These are phyloP conservation scores for Chrysotoxum bicinctum DNA, from an alignment of 2,888 invertebrate genomes.

Conservation along the genomic window DNA sequence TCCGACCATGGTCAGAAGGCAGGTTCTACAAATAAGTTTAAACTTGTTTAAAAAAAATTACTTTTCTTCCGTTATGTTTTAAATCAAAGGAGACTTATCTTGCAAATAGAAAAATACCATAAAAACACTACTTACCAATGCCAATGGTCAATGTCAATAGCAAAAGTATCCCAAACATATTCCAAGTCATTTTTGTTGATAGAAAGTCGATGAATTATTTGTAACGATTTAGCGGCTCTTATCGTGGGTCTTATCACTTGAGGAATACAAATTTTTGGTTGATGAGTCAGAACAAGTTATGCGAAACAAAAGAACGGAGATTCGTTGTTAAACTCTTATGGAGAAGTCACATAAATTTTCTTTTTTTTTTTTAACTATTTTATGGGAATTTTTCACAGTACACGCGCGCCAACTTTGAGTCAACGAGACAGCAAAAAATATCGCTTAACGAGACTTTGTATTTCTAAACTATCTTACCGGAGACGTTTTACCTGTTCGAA, in stretches of 20 bases:
- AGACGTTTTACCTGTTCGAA: conserved; percentile 48
- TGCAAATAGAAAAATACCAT: neutral
- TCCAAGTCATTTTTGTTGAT: conserved; percentile 45
- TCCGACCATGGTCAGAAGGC: neutral
- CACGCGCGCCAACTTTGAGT: neutral
- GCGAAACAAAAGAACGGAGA: neutral
- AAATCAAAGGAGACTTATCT: neutral
- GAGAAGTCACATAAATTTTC: neutral
- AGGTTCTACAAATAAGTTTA: neutral
- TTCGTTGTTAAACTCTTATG: neutral
- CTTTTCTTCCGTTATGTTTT: neutral
- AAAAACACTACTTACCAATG: conserved; percentile 47
- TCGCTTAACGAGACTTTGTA: neutral
- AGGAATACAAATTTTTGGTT: conserved; percentile 24
- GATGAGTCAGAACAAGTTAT: neutral
- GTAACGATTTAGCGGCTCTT: conserved; percentile 49
- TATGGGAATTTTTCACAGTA: neutral
- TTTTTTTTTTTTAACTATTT: neutral
- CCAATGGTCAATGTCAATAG: conserved; percentile 44
- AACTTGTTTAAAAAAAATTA: conserved; percentile 35
- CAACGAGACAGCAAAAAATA: neutral
- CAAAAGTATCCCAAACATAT: conserved; percentile 47
- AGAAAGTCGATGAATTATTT: conserved; percentile 20
- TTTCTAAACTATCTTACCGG: neutral
- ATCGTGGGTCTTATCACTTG: conserved; percentile 54